Percentiles rank a stretch among this genome's conserved stretches.
Conservation (phyloP, 2,113 vertebrate species). For the Microcebus ravelobensis region DNA sequence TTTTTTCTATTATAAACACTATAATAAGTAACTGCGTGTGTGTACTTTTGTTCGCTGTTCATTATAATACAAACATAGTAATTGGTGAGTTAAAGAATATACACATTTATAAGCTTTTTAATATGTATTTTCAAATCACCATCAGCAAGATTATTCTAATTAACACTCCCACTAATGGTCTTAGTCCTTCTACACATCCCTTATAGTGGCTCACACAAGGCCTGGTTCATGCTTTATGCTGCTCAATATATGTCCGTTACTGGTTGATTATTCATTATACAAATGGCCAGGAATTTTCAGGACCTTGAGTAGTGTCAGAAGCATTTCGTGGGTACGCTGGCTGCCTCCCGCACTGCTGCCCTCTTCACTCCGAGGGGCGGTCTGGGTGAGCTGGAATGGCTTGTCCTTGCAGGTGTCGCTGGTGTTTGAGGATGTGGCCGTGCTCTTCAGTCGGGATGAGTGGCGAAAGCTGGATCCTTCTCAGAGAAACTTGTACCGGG, state of each 20-base stretch:
- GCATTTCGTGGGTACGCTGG: not conserved
- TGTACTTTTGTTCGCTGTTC: not conserved
- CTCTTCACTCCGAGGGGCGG: not conserved
- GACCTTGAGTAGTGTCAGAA: not conserved
- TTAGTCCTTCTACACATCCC: not conserved
- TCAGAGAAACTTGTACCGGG: slow-evolving; percentile 70
- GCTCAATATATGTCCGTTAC: not conserved
- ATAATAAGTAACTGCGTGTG: not conserved
- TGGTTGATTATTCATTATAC: not conserved
- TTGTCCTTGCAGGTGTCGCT: slow-evolving; percentile 66
- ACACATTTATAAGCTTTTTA: not conserved
- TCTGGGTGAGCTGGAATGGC: not conserved
- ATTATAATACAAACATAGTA: not conserved
- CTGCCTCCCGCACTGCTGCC: not conserved
- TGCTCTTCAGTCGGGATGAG: slow-evolving; percentile 70
- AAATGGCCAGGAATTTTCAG: not conserved
- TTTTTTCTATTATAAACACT: not conserved
- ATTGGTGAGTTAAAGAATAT: not conserved
- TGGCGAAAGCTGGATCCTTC: slow-evolving; percentile 69
- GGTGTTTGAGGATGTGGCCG: slow-evolving; percentile 68
- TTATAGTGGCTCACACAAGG: not conserved
- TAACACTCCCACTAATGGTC: not conserved
- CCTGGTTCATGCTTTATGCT: not conserved
- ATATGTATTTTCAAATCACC: not conserved
- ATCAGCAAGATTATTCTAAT: not conserved